phyloP scores from a whole-genome alignment of 2,888 invertebrate species.

The Xanthostigma xanthostigma region DNA sequence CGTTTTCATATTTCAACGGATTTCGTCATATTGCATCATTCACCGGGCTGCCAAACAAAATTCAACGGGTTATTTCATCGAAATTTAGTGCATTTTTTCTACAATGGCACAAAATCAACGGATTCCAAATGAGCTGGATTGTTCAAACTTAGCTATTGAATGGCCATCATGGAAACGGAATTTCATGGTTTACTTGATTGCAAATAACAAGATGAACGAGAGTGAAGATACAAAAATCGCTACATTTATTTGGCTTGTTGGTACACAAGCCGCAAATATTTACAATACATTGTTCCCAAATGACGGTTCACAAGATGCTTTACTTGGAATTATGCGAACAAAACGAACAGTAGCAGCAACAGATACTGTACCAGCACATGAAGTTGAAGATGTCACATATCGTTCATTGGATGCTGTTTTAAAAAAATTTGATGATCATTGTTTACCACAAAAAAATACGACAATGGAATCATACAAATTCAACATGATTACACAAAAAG shows the following conservation, averaged over 20 bases:
- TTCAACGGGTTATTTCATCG: no score
- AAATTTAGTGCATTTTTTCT: no score
- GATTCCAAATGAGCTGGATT: no score
- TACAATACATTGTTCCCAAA: conserved; percentile 11
- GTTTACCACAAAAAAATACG: conserved; percentile 5
- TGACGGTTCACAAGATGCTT: conserved; percentile 6
- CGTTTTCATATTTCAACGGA: no score
- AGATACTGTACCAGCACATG: neutral
- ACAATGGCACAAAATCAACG: no score
- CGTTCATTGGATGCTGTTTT: conserved; percentile 1
- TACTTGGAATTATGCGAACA: conserved; percentile 4
- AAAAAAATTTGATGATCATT: conserved; percentile 2
- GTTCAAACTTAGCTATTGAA: no score
- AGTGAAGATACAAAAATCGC: no score
- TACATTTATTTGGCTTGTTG: conserved; percentile 10
- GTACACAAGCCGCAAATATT: conserved; percentile 6
- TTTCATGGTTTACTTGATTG: no score
- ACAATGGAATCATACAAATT: conserved; percentile 12
- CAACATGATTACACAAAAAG: conserved; percentile 11
- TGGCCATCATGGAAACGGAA: no score
- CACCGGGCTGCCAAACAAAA: no score
- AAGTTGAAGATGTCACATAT: neutral
- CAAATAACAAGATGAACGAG: no score
- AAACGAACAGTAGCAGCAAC: neutral
- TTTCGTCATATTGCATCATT: no score